phyloP scores from a whole-genome alignment of 2,797 vertebrate genomes.

The Oreonectes daqikongensis region DNA sequence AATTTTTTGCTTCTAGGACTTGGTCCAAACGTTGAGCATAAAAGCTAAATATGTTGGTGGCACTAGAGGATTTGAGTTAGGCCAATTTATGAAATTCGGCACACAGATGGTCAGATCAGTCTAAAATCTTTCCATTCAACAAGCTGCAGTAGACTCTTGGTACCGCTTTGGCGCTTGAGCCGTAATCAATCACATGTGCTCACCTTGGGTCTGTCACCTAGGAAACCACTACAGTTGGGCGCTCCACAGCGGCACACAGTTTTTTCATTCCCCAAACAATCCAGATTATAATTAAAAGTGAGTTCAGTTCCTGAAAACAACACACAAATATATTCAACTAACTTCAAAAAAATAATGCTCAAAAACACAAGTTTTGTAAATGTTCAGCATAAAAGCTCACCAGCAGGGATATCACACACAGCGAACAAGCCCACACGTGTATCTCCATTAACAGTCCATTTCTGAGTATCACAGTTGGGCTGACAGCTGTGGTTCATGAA shows the following conservation, averaged over 20 bases:
- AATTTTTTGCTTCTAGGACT: too few relatives aligned
- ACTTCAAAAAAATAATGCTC: too few relatives aligned
- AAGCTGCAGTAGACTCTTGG: slow-evolving; percentile 29
- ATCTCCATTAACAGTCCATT: slow-evolving; percentile 98
- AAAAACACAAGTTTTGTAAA: background rate
- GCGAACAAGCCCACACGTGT: slow-evolving; percentile 95
- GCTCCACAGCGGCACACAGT: slow-evolving; percentile 93
- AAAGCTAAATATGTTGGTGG: too few relatives aligned
- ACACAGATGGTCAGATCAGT: too few relatives aligned
- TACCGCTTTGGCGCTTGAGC: background rate
- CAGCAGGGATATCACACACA: slow-evolving; percentile 90
- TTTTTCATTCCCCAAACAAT: slow-evolving; percentile 97
- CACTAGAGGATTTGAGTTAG: too few relatives aligned
- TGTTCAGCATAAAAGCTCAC: slow-evolving; percentile 64
- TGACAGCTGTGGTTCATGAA: slow-evolving; percentile 99
- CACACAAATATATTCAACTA: background rate
- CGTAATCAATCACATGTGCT: slow-evolving; percentile 27
- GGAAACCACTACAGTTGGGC: slow-evolving; percentile 96
- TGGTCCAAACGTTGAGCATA: too few relatives aligned
- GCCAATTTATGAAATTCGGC: too few relatives aligned
- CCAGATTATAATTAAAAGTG: slow-evolving; percentile 98
- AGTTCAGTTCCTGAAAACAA: slow-evolving; percentile 85
- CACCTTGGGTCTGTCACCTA: slow-evolving; percentile 96
- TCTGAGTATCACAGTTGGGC: slow-evolving; percentile 98
- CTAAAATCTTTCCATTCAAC: too few relatives aligned